Base-by-base conservation (phyloP, 2,113 vertebrate genomes). In the Gymnobelideus leadbeateri region DNA sequence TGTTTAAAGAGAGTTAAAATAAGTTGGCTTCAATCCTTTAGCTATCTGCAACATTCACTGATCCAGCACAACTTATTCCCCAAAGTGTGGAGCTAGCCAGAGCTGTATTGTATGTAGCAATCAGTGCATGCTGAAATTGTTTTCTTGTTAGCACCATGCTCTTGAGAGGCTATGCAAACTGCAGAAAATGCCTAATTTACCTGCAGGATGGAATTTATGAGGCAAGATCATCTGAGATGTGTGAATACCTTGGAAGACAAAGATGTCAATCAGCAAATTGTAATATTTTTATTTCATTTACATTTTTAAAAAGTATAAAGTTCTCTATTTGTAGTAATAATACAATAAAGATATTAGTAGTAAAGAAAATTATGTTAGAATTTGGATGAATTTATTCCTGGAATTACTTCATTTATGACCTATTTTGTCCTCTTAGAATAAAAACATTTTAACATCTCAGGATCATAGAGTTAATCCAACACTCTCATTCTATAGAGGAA, bases 121-220 rank as follows among this genome's bases (percentile, higher is more conserved):
- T 84, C 68, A 84, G n/a, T 84, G 68, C 68, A n/a, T 77, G 68
- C n/a, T 23, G 68, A 84, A 84, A 84, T 84, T 84, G 68, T 84
- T 84, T 84, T 84, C 68, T 84, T 84, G n/a, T 84, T 84, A 84
- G 68, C 8, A 84, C 19, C 68, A 43, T 43, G n/a, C 68, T 84
- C 68, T 7, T 43, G 68, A 84, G 68, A 84, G 68, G 19, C 43
- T 84, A 84, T 84, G 68, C 68, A 84, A 84, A 84, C 68, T 8
- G 68, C 37, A 84, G n/a, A 84, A 84, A 43, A 84, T 84, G n/a
- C 68, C 68, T 43, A 84, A 84, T 84, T 43, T 84, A 84, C n/a
- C 68, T 84, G 68, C 68, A 84, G 68, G 68, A 84, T 84, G 5
- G 43, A 43, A 84, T 43, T 84, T 84, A 84, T 84, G 68, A 84